These are phyloP conservation scores for Lymantria dispar DNA, from an alignment of 2,888 invertebrate species.

Conservation along the genomic window DNA sequence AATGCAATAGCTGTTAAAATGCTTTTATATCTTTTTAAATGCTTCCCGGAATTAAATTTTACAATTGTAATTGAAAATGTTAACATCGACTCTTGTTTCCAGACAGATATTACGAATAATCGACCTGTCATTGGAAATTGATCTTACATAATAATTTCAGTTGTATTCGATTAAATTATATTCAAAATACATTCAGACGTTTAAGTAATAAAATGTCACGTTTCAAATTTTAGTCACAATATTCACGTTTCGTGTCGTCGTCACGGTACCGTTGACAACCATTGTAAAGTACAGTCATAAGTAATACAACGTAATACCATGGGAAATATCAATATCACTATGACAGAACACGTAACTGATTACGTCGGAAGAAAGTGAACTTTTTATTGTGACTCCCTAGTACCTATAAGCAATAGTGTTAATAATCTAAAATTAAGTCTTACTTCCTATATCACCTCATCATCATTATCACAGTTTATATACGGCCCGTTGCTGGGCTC, in stretches of 20 bases:
- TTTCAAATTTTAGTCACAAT: slow-evolving; percentile 3
- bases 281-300: slow-evolving; percentile 17
- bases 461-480: too few species aligned
- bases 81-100: background rate
- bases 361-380: slow-evolving; percentile 17
- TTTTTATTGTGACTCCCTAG: too few species aligned
- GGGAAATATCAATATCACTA: slow-evolving; percentile 24
- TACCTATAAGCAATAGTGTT: too few species aligned
- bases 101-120: background rate
- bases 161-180: background rate
- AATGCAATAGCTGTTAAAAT: too few species aligned
- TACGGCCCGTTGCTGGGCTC: too few species aligned
- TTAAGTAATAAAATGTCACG: slow-evolving; percentile 2
- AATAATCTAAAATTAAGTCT: too few species aligned
- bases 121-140: background rate
- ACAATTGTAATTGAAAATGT: background rate
- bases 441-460: too few species aligned
- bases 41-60: too few species aligned
- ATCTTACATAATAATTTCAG: background rate
- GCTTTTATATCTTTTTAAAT: too few species aligned
- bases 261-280: slow-evolving; percentile 35
- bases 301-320: slow-evolving; percentile 20
- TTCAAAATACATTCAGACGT: background rate
- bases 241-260: slow-evolving; percentile 6
- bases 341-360: slow-evolving; percentile 23